These are phyloP conservation scores for Oriolus oriolus DNA, from an alignment of 2,113 vertebrate genomes.

Conservation along the genomic window DNA sequence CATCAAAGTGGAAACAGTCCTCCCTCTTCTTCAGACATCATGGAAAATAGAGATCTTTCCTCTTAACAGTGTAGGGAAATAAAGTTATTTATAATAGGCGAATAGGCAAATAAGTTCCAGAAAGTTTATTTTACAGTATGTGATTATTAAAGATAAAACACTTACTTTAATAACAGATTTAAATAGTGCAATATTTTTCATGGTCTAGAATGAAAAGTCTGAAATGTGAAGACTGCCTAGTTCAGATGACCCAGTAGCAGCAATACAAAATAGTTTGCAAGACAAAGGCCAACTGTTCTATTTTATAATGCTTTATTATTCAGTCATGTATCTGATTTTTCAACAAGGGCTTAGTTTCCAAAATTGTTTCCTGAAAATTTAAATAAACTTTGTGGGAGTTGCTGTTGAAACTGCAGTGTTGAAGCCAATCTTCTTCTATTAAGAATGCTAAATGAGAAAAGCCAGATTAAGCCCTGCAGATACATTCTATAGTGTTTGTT, in stretches of 20 bases:
- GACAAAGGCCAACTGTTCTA: not conserved
- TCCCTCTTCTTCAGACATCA: not conserved
- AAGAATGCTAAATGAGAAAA: slow-evolving; percentile 14
- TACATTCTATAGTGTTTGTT: not conserved
- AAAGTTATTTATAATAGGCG: not conserved
- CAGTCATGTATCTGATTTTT: not conserved
- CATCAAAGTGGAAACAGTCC: not conserved
- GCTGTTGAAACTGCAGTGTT: not conserved
- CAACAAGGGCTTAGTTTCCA: not conserved
- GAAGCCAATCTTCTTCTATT: not conserved
- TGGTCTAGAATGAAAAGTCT: not conserved
- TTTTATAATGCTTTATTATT: not conserved
- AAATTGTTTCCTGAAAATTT: not conserved
- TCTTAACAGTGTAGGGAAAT: not conserved
- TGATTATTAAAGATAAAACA: not conserved
- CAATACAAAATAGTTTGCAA: not conserved
- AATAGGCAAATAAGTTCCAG: not conserved
- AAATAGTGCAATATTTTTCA: not conserved
- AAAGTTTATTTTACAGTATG: not conserved
- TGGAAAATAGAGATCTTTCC: not conserved
- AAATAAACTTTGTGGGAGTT: not conserved
- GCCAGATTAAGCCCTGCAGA: not conserved
- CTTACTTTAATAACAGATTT: not conserved
- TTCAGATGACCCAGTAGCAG: not conserved
- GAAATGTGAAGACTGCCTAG: not conserved